phyloP scores from a whole-genome alignment of 1,140 invertebrate genomes.

The Drosophila seguyi region DNA sequence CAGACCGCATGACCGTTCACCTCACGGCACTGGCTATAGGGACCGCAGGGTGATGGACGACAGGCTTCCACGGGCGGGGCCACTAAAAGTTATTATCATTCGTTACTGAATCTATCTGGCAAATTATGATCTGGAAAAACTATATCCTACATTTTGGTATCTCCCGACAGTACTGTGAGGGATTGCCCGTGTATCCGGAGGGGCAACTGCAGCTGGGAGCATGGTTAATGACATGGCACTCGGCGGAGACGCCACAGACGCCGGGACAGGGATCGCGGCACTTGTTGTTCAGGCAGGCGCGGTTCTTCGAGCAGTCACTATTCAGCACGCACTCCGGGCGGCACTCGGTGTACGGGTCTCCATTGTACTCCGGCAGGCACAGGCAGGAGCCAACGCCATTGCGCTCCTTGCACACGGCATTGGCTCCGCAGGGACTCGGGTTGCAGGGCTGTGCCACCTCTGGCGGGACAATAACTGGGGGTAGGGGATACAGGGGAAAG shows the following conservation, averaged over 20 bases:
- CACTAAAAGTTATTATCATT: conserved; percentile 62
- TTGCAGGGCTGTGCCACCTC: conserved; percentile 88
- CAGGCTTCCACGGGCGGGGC: conserved; percentile 86
- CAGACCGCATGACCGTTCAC: conserved; percentile 88
- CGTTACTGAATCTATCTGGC: conserved; percentile 20
- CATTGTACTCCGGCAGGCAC: conserved; percentile 90
- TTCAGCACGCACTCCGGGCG: conserved; percentile 91
- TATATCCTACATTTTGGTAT: conserved; percentile 86
- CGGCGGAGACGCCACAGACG: conserved; percentile 90
- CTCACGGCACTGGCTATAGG: conserved; percentile 88
- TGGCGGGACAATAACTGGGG: conserved; percentile 81
- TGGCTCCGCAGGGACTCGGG: conserved; percentile 92
- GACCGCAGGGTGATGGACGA: conserved; percentile 89
- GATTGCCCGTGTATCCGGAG: conserved; percentile 90
- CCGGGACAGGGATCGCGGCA: conserved; percentile 90
- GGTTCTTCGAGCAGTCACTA: conserved; percentile 89
- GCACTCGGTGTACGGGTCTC: conserved; percentile 91
- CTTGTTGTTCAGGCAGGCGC: conserved; percentile 89
- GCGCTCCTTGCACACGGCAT: conserved; percentile 91
- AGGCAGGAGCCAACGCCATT: conserved; percentile 91
- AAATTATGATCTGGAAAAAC: neutral
- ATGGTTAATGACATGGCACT: conserved; percentile 91
- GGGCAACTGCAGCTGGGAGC: conserved; percentile 91
- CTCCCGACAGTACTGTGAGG: conserved; percentile 88
- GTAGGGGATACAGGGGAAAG: conserved; percentile 4